A percentile compares a stretch with the other conserved stretches of the same genome.
phyloP scores from a whole-genome alignment of 1,140 invertebrate genomes.

The Marisa cornuarietis region DNA sequence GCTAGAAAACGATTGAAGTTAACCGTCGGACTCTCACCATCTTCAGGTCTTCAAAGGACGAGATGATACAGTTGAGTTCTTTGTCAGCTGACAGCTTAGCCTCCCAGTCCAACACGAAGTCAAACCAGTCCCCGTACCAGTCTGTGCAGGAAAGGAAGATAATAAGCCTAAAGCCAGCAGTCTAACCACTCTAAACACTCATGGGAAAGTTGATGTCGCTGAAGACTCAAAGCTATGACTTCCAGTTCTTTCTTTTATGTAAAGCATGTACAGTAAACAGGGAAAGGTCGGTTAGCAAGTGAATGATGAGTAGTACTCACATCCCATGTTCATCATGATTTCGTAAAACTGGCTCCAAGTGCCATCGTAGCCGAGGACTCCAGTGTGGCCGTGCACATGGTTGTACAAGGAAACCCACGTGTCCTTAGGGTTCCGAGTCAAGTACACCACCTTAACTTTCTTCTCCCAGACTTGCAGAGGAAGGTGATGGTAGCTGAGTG shows the following conservation, averaged over 20 bases:
- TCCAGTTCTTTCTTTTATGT: too few relatives aligned
- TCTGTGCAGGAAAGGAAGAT: not conserved
- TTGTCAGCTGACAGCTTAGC: not conserved
- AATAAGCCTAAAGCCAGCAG: too few relatives aligned
- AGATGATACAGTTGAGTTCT: not conserved
- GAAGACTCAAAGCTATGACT: too few relatives aligned
- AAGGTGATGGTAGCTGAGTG: not conserved
- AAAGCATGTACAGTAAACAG: too few relatives aligned
- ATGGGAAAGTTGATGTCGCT: too few relatives aligned
- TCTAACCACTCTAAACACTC: too few relatives aligned
- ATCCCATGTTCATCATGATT: not conserved
- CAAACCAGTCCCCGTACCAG: constrained; percentile 21
- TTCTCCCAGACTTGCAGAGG: constrained; percentile 15
- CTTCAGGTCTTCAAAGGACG: constrained; percentile 15
- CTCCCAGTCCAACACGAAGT: constrained; percentile 23
- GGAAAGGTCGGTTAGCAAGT: too few relatives aligned
- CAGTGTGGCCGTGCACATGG: constrained; percentile 4
- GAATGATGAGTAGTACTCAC: not conserved
- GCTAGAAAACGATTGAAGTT: too few relatives aligned
- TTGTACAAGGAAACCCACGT: constrained; percentile 24
- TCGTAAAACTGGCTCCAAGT: constrained; percentile 26
- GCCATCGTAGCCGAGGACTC: constrained; percentile 17
- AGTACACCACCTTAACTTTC: constrained; percentile 14
- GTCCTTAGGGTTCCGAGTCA: constrained; percentile 24
- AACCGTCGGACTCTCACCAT: not conserved